A percentile compares a stretch with the other conserved stretches of the same genome.
Conservation (phyloP, 1,140 invertebrate genomes). For the Heliconius eleuchia region DNA sequence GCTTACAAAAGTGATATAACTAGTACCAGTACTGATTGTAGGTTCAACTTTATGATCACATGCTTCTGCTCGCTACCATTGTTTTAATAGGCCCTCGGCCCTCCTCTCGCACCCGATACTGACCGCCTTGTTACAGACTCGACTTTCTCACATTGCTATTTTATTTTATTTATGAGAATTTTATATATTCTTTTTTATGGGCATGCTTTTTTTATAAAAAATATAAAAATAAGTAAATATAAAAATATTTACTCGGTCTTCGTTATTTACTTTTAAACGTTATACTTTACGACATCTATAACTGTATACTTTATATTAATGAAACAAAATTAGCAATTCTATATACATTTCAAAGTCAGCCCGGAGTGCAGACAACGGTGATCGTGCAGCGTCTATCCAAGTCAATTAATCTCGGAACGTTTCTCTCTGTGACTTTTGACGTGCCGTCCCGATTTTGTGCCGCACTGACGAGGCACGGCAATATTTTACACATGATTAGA, state of each 20-base stretch:
- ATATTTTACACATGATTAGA: slow-evolving; percentile 81
- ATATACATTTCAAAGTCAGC: slow-evolving; percentile 39
- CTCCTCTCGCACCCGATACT: slow-evolving; percentile 47
- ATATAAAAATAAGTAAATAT: too few species aligned
- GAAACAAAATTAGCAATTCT: neutral
- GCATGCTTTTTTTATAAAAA: neutral
- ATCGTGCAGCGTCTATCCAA: slow-evolving; percentile 65
- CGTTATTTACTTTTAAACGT: neutral
- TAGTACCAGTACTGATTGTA: slow-evolving; percentile 62
- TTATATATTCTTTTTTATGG: too few species aligned
- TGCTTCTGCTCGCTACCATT: slow-evolving; percentile 71
- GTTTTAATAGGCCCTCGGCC: slow-evolving; percentile 64
- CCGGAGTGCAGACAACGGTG: slow-evolving; percentile 47
- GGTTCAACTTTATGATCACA: slow-evolving; percentile 71
- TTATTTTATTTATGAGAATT: neutral
- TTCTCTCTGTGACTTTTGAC: slow-evolving; percentile 67
- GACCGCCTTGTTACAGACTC: slow-evolving; percentile 60
- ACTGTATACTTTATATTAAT: neutral
- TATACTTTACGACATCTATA: neutral
- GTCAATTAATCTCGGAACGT: slow-evolving; percentile 68
- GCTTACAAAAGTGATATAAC: neutral
- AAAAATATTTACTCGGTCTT: neutral
- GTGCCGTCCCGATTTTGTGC: slow-evolving; percentile 66
- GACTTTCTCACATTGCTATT: slow-evolving; percentile 27
- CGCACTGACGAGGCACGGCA: slow-evolving; percentile 68